Conservation (phyloP, 2,797 vertebrate species). For the Thripadectes ignobilis region DNA sequence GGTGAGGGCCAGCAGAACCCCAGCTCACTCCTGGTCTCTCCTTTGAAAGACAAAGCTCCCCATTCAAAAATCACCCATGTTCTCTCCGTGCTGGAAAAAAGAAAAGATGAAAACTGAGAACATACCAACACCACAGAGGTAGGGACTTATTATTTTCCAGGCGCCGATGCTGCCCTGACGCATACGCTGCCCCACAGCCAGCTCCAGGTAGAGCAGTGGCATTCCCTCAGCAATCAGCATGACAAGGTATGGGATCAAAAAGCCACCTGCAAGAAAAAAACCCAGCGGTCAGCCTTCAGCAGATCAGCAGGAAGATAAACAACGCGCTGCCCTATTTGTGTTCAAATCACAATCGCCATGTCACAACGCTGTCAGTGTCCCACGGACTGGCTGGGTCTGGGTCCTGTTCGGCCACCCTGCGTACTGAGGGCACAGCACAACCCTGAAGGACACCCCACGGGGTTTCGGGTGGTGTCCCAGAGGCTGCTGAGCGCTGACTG, state of each 20-base stretch:
- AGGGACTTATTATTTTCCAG: conserved; percentile 90
- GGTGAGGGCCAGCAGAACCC: not conserved
- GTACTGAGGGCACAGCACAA: accelerated
- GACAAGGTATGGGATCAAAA: conserved; percentile 89
- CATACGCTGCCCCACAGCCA: conserved; percentile 93
- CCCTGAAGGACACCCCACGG: not conserved
- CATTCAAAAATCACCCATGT: not conserved
- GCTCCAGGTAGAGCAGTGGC: conserved; percentile 90
- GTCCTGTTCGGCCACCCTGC: not conserved
- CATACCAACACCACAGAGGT: conserved; percentile 90
- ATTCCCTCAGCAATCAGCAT: conserved; percentile 91
- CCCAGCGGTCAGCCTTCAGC: not conserved
- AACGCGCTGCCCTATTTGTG: accelerated
- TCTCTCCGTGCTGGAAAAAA: not conserved
- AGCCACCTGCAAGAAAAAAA: conserved; percentile 81
- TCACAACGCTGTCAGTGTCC: not conserved
- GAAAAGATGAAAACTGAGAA: not conserved
- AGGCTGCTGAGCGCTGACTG: accelerated
- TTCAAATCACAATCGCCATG: not conserved
- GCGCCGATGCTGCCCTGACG: conserved; percentile 89
- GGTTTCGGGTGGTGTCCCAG: not conserved
- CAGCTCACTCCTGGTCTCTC: not conserved
- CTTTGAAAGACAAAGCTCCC: not conserved
- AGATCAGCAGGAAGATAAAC: not conserved
- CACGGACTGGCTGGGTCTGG: not conserved